phyloP scores from a whole-genome alignment of 2,888 invertebrate species.

The Drosophila affinis region DNA sequence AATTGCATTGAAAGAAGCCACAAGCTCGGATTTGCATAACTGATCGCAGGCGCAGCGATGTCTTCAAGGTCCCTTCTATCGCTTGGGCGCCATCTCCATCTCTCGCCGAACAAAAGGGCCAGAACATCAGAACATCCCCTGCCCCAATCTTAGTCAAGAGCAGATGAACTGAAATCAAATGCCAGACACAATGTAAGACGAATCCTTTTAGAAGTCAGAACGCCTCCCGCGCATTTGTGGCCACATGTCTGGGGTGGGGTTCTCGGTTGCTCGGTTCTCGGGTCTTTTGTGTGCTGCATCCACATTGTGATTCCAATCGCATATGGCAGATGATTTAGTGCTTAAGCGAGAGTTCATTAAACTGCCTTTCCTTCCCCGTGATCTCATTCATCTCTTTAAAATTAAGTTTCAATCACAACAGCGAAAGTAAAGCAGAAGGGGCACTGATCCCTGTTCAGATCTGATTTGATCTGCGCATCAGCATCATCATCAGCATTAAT shows the following conservation, averaged over 20 bases:
- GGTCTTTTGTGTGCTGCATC: conserved; percentile 26
- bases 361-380: conserved; percentile 20
- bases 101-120: conserved; percentile 13
- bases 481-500: conserved; percentile 54
- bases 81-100: conserved; percentile 45
- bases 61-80: conserved; percentile 7
- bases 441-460: conserved; percentile 5
- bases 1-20: conserved; percentile 60
- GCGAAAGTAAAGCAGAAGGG: not conserved
- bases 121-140: not conserved
- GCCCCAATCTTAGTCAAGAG: conserved; percentile 19
- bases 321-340: conserved; percentile 44
- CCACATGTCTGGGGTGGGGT: conserved; percentile 58
- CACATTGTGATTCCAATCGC: conserved; percentile 34
- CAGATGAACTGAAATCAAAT: conserved; percentile 46
- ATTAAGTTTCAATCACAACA: conserved; percentile 59
- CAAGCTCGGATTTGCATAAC: conserved; percentile 42
- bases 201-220: conserved; percentile 53
- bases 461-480: not conserved
- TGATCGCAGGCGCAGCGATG: conserved; percentile 2
- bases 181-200: conserved; percentile 42
- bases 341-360: conserved; percentile 35
- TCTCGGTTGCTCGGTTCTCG: not conserved
- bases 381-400: conserved; percentile 23
- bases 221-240: conserved; percentile 66